Conservation (phyloP, 2,888 invertebrate species). For the Metallyticus violacea region DNA sequence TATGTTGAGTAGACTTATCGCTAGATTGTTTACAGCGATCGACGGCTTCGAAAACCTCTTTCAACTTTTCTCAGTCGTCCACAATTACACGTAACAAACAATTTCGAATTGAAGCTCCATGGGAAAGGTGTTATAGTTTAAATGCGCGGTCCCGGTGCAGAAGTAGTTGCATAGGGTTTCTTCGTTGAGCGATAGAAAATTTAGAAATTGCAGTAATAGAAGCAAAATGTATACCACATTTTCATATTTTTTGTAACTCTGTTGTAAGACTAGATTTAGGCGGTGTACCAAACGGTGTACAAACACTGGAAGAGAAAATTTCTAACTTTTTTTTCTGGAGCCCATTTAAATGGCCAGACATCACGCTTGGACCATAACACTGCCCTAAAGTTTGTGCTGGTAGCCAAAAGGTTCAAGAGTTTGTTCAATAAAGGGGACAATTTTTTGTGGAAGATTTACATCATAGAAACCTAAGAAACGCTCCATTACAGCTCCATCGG, state of each 20-base stretch:
- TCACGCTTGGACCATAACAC: no score
- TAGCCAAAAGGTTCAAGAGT: no score
- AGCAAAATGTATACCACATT: slow-evolving; percentile 35
- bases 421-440: no score
- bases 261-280: slow-evolving; percentile 34
- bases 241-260: slow-evolving; percentile 28
- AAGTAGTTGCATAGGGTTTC: slow-evolving; percentile 5
- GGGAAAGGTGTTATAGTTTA: no score
- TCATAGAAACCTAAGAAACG: no score
- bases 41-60: no score
- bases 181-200: slow-evolving; percentile 27
- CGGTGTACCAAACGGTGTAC: slow-evolving; percentile 33
- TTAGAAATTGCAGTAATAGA: slow-evolving; percentile 34
- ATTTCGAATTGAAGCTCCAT: no score
- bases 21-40: slow-evolving; percentile 23
- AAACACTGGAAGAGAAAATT: slow-evolving; percentile 34
- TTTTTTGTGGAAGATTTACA: no score
- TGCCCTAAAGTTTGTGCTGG: no score
- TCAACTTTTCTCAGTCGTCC: not conserved
- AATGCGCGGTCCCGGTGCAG: not conserved
- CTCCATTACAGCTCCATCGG: no score
- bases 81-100: not conserved
- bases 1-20: slow-evolving; percentile 30
- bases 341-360: slow-evolving; percentile 30
- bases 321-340: slow-evolving; percentile 30